Conservation (phyloP, 2,888 invertebrate genomes). For the Apotomis betuletana region DNA sequence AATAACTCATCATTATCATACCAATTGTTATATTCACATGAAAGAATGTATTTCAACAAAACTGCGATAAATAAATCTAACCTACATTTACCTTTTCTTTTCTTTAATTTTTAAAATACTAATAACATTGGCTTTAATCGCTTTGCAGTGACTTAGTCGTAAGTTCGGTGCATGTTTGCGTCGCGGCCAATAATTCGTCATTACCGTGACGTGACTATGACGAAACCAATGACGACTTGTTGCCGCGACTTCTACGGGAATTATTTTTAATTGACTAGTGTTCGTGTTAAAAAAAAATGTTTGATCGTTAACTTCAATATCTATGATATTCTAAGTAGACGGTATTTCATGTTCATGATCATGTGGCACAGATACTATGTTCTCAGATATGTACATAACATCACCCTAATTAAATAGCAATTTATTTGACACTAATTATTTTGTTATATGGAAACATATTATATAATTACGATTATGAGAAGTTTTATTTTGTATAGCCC, state of each 20-base stretch:
- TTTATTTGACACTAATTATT: too few relatives aligned
- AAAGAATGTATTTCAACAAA: too few relatives aligned
- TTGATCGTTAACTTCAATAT: not conserved
- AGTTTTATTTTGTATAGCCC: slow-evolving; percentile 15
- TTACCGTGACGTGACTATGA: slow-evolving; percentile 49
- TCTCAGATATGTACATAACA: slow-evolving; percentile 22
- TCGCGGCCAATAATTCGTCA: slow-evolving; percentile 79
- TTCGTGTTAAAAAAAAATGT: slow-evolving; percentile 15
- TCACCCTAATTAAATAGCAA: slow-evolving; percentile 25
- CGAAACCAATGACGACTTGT: slow-evolving; percentile 73
- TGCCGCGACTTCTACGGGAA: slow-evolving; percentile 70
- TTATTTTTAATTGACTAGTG: slow-evolving; percentile 50
- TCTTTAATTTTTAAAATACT: too few relatives aligned
- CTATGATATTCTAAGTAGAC: not conserved
- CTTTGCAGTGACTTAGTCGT: slow-evolving; percentile 39
- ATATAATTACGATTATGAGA: slow-evolving; percentile 18
- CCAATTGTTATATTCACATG: too few relatives aligned
- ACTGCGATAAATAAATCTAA: not conserved
- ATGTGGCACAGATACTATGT: slow-evolving; percentile 4
- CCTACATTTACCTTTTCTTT: not conserved
- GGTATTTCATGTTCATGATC: not conserved
- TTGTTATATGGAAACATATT: slow-evolving; percentile 26
- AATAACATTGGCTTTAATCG: slow-evolving; percentile 13
- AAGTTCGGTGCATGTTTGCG: slow-evolving; percentile 59
- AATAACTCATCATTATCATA: too few relatives aligned